These are phyloP conservation scores for Neostethus bicornis DNA, from an alignment of 2,797 vertebrate genomes.

Conservation along the genomic window DNA sequence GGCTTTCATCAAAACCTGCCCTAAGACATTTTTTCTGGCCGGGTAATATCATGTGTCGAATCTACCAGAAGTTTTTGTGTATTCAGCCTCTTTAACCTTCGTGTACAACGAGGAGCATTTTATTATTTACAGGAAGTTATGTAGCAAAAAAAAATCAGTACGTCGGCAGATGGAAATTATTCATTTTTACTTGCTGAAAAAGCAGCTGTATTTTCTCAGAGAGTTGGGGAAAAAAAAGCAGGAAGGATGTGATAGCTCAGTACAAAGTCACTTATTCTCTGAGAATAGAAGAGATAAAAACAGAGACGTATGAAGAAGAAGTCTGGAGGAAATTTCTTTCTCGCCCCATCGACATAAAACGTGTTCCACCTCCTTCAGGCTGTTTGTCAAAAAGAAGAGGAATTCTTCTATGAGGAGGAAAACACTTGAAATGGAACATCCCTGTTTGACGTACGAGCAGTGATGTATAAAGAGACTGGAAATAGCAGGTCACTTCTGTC, in stretches of 20 bases:
- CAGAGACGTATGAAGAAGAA: constrained; percentile 18
- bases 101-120: constrained; percentile 39
- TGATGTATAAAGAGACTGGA: too few species aligned
- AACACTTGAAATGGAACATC: constrained; percentile 70
- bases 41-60: constrained; percentile 56
- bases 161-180: constrained; percentile 22
- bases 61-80: constrained; percentile 61
- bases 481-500: too few species aligned
- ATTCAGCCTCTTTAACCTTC: constrained; percentile 53
- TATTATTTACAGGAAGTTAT: constrained; percentile 3
- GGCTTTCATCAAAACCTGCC: constrained; percentile 37
- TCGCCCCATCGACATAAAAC: constrained; percentile 35
- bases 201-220: constrained; percentile 42
- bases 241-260: constrained; percentile 34
- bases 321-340: constrained; percentile 44
- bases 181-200: constrained; percentile 29
- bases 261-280: constrained; percentile 51
- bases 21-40: constrained; percentile 54
- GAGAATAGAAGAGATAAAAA: constrained; percentile 17
- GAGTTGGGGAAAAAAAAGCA: constrained; percentile 31
- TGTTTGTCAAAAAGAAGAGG: constrained; percentile 60
- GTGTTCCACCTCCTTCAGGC: constrained; percentile 53
- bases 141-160: background rate
- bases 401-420: constrained; percentile 72
- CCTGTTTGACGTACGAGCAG: constrained; percentile 58